phyloP scores from a whole-genome alignment of 2,888 invertebrate genomes.

The Tinea pellionella region DNA sequence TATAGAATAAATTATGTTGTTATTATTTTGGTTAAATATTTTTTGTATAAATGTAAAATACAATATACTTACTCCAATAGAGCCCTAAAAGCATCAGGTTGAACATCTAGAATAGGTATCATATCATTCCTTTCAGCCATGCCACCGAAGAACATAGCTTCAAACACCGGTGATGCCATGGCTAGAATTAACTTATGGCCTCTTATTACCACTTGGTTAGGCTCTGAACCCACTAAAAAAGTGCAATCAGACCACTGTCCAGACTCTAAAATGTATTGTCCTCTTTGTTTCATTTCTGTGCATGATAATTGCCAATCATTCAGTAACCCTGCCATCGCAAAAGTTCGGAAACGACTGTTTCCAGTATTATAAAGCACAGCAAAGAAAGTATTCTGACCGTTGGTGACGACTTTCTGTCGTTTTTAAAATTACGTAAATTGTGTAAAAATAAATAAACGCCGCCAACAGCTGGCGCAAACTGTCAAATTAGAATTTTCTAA shows the following conservation, averaged over 20 bases:
- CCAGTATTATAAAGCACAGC: too few species aligned
- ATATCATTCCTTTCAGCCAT: slow-evolving; percentile 83
- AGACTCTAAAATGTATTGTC: slow-evolving; percentile 79
- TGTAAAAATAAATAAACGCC: background rate
- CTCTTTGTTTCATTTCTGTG: slow-evolving; percentile 77
- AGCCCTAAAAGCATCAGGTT: slow-evolving; percentile 87
- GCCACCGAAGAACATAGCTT: slow-evolving; percentile 88
- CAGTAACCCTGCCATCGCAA: background rate
- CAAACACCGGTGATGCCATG: slow-evolving; percentile 90
- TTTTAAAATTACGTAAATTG: slow-evolving; percentile 3
- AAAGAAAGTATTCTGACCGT: too few species aligned
- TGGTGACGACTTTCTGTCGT: too few species aligned
- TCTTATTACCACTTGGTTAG: slow-evolving; percentile 77
- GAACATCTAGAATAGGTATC: slow-evolving; percentile 84
- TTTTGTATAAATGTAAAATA: too few species aligned
- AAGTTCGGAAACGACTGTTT: too few species aligned
- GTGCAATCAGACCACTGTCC: slow-evolving; percentile 88
- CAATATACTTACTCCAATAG: slow-evolving; percentile 73
- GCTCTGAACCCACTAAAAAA: slow-evolving; percentile 83
- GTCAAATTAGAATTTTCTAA: background rate
- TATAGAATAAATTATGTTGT: too few species aligned
- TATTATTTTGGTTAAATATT: too few species aligned
- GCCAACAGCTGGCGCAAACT: background rate
- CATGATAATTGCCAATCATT: slow-evolving; percentile 82
- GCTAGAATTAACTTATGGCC: slow-evolving; percentile 86